Base-by-base conservation (phyloP, 2,797 vertebrate genomes). In the Hydrophis major region DNA sequence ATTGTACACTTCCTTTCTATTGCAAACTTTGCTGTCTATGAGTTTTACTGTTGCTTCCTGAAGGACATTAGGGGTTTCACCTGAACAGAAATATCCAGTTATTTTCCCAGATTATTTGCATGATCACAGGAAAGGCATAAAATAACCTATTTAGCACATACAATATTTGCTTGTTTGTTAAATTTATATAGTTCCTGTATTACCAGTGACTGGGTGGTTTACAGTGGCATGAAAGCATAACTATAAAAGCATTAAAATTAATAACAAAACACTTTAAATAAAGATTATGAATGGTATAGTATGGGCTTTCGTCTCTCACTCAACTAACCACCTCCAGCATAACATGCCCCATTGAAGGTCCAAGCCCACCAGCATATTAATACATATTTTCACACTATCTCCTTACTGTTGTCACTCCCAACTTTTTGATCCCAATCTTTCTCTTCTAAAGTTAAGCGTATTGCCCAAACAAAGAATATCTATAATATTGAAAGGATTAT, bases 11-110 rank as follows among this genome's bases (percentile, higher is more conserved):
- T 97, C 94, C 95, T 92, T 56, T 78, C 91, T 96, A 89, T 97
- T 98, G 89, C 97, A 98, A n/a, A 93, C 97, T 1, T 95, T 90
- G 53, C 95, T 96, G 94, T 98, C 97, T 6, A 97, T 98, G 92
- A 98, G 97, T 87, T 97, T 98, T 89, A 98, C 95, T 63, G 92
- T 95, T 95, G 96, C 97, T 96, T 98, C 97, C 93, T 97, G 97
- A 74, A 98, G 97, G 95, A 96, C 74, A 94, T 98, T 97, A 95
- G 97, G 97, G 92, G 94, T 96, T 91, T 94, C 93, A 95, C 97
- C 97, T 98, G 93, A 94, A 91, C 32, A 28, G 92, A 95, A 92
- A 95, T 47, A 93, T 0, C 13, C 20, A 83, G 88, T 93, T 14
- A 3, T 11, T 86, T 50, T 92, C 93, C 92, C 90, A 60, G 47